Percentiles rank a stretch among this genome's conserved stretches.
These are phyloP conservation scores for Salvelinus namaycush DNA, from an alignment of 2,113 vertebrate genomes.

Conservation along the genomic window DNA sequence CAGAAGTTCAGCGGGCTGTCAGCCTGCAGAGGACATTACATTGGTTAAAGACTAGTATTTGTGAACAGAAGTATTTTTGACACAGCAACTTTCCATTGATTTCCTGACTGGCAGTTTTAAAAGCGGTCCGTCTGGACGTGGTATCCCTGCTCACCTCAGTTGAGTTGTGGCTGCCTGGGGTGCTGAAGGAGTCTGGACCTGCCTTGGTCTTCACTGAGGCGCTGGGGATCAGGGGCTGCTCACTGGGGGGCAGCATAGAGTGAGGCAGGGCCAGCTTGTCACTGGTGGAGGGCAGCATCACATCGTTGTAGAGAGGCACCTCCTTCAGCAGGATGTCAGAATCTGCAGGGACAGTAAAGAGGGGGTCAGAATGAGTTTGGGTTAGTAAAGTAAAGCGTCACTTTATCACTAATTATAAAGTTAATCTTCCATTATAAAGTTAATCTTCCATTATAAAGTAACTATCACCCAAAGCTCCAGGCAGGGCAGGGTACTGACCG, in stretches of 20 bases:
- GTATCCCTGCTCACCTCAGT: conserved; percentile 74
- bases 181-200: conserved; percentile 54
- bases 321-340: conserved; percentile 86
- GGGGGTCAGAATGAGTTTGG: neutral
- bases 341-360: conserved; percentile 64
- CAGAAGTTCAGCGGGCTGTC: conserved; percentile 83
- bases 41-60: too few species aligned
- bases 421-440: too few species aligned
- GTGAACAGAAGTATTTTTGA: neutral
- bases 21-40: conserved; percentile 66
- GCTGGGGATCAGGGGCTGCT: conserved; percentile 80
- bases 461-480: too few species aligned
- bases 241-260: conserved; percentile 83
- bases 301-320: conserved; percentile 92
- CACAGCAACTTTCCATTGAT: neutral
- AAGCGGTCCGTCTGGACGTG: neutral
- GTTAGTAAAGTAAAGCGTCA: neutral
- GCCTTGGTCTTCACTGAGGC: conserved; percentile 76
- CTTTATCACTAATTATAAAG: too few species aligned
- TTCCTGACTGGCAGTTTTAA: neutral
- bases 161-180: conserved; percentile 75
- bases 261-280: conserved; percentile 85
- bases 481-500: conserved; percentile 69
- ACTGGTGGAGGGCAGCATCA: conserved; percentile 90
- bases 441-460: too few species aligned